These are phyloP conservation scores for Tanytarsus gracilentus DNA, from an alignment of 2,888 invertebrate species.

Conservation along the genomic window DNA sequence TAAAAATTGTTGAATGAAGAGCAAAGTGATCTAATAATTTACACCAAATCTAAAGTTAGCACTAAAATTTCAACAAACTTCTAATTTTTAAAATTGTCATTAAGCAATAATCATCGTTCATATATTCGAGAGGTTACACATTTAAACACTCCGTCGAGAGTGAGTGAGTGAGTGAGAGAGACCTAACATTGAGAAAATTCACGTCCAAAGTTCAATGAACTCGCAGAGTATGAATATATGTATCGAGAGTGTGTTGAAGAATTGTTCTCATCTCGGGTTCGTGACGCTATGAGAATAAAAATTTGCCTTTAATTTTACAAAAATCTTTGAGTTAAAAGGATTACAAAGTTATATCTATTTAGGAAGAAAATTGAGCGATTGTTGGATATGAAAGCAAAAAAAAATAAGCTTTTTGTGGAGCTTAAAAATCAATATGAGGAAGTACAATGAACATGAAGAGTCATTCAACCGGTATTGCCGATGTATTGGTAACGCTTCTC, in stretches of 20 bases:
- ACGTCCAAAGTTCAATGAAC: constrained; percentile 28
- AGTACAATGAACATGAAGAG: constrained; percentile 27
- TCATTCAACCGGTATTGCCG: constrained; percentile 22
- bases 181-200: constrained; percentile 19
- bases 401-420: background rate
- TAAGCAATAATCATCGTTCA: no score
- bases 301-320: no score
- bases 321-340: no score
- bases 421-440: constrained; percentile 27
- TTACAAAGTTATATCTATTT: no score
- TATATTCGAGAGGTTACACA: constrained; percentile 6
- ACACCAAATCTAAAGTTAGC: no score
- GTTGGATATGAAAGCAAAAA: background rate
- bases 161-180: no score
- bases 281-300: constrained; percentile 22
- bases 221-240: background rate
- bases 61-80: no score
- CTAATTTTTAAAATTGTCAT: no score
- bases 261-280: constrained; percentile 22
- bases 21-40: no score
- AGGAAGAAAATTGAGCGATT: background rate
- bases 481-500: constrained; percentile 11
- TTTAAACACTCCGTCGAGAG: no score
- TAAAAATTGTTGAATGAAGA: no score
- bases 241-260: constrained; percentile 6